Conservation (phyloP, 2,888 invertebrate species). For the Dichetophora obliterata region DNA sequence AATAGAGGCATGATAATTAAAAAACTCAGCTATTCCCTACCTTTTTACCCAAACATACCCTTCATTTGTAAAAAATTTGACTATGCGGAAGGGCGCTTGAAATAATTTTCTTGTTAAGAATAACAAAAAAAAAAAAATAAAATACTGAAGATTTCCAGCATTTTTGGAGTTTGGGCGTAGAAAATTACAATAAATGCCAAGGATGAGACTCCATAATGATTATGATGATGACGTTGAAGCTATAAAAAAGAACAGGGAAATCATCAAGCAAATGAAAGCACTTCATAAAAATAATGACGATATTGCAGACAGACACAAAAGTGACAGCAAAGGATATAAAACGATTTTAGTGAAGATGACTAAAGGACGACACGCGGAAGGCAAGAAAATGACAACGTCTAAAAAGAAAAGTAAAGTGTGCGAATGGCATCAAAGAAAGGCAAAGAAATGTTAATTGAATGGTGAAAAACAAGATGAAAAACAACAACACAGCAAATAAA, state of each 20-base stretch:
- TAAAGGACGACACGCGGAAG: background rate
- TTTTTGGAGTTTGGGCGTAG: background rate
- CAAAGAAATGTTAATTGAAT: conserved; percentile 17
- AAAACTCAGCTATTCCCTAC: too few species aligned
- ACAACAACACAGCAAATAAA: background rate
- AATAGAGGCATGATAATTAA: too few species aligned
- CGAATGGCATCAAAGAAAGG: background rate
- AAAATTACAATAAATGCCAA: conserved; percentile 22
- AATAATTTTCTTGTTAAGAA: too few species aligned
- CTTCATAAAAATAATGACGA: conserved; percentile 22
- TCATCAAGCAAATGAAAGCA: conserved; percentile 9
- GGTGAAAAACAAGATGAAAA: background rate
- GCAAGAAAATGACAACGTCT: background rate
- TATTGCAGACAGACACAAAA: conserved; percentile 7
- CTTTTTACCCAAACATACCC: too few species aligned
- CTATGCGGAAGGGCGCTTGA: too few species aligned
- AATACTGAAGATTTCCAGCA: too few species aligned
- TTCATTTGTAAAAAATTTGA: too few species aligned
- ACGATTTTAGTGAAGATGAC: background rate
- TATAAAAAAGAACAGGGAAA: background rate
- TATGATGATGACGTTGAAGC: conserved; percentile 7
- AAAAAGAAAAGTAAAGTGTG: background rate
- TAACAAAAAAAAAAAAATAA: background rate
- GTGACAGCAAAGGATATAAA: conserved; percentile 12
- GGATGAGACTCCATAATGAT: conserved; percentile 4